Evolutionary conservation across 2,797 vertebrate genomes (phyloP).

Genomic region (Helostoma temminkii): DNA sequence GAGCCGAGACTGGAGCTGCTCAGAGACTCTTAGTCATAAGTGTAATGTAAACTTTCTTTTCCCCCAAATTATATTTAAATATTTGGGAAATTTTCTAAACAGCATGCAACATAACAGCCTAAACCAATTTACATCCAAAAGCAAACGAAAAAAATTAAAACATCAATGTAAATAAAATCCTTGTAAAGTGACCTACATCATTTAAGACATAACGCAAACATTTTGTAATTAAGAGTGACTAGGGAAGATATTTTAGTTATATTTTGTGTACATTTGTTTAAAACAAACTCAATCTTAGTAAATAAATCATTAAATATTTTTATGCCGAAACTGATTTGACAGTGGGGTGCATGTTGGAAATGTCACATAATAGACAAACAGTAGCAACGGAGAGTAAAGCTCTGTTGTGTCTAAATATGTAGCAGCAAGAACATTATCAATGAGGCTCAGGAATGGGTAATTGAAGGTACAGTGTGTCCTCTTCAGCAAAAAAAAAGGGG

Average conservation of each 20-base stretch:
- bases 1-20: too few relatives aligned
- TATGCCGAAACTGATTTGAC: too few relatives aligned
- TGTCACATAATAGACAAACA: not conserved
- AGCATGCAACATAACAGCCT: too few relatives aligned
- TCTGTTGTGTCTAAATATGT: not conserved
- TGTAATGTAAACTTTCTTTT: too few relatives aligned
- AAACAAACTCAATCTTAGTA: too few relatives aligned
- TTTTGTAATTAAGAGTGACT: not conserved
- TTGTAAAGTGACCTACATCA: not conserved
- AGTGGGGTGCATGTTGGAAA: not conserved
- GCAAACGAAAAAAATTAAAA: not conserved
- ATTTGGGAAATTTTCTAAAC: too few relatives aligned
- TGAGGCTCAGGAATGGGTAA: not conserved
- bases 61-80: too few relatives aligned
- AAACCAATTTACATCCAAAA: not conserved
- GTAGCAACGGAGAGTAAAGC: not conserved
- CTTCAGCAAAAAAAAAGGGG: slow-evolving; percentile 4
- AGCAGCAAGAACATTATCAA: not conserved
- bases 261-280: not conserved
- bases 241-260: not conserved
- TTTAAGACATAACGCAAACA: not conserved
- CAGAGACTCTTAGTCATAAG: too few relatives aligned
- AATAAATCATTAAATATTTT: too few relatives aligned
- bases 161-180: slow-evolving; percentile 1
- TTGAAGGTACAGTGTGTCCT: not conserved